Conservation (phyloP, 2,113 vertebrate genomes). For the Ochotona princeps region DNA sequence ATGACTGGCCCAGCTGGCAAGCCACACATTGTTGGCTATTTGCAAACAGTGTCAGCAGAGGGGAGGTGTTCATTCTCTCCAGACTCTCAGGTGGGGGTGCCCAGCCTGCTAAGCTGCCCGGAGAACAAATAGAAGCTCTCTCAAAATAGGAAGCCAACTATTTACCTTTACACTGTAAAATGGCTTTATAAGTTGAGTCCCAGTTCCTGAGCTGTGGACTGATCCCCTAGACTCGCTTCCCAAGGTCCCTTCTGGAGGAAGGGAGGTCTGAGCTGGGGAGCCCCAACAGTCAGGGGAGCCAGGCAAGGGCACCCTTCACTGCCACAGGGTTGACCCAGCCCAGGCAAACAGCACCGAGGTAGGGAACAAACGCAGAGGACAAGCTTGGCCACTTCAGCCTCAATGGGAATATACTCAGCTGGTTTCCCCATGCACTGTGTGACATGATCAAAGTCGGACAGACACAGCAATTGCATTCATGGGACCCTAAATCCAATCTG, state of each 20-base stretch:
- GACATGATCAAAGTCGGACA: background rate
- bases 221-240: background rate
- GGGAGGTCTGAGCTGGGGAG: background rate
- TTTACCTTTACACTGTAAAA: conserved; percentile 11
- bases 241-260: conserved; percentile 39
- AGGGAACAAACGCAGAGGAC: background rate
- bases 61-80: background rate
- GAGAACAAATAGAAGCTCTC: conserved; percentile 2
- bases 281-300: background rate
- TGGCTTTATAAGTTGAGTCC: conserved; percentile 30
- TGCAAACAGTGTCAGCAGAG: conserved; percentile 26
- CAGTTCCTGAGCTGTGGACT: conserved; percentile 68
- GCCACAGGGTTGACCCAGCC: background rate
- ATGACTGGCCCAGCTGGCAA: background rate
- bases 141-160: background rate
- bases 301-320: background rate
- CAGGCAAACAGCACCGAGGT: background rate
- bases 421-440: conserved; percentile 10
- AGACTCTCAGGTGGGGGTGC: background rate
- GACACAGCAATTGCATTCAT: background rate
- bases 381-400: background rate
- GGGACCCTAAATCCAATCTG: background rate
- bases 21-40: background rate
- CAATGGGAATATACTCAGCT: too few species aligned
- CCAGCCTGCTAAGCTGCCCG: accelerated